Percentiles rank a stretch among this genome's conserved stretches.
These are phyloP conservation scores for Gobio gobio DNA, from an alignment of 2,113 vertebrate genomes.

Conservation along the genomic window DNA sequence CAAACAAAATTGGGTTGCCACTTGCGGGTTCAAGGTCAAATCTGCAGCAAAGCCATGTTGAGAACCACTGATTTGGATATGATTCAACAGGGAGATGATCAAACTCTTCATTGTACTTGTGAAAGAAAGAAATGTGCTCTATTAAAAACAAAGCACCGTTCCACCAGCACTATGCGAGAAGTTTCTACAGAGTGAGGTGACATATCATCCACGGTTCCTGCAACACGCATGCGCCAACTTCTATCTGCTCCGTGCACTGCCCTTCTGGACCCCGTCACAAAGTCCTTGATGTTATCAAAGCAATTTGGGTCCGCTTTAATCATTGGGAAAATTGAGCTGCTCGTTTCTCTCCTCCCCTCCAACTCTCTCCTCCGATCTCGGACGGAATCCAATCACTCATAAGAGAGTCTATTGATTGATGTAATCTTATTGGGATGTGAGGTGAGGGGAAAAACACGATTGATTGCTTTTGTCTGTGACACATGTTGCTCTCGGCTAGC, in stretches of 20 bases:
- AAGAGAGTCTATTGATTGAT: constrained; percentile 84
- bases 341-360: constrained; percentile 55
- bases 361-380: constrained; percentile 60
- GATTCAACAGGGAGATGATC: background rate
- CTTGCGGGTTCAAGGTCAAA: too few relatives aligned
- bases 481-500: constrained; percentile 75
- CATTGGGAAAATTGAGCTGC: constrained; percentile 80
- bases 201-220: constrained; percentile 35
- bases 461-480: constrained; percentile 80
- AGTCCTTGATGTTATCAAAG: constrained; percentile 82
- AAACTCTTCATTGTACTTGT: background rate
- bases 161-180: background rate
- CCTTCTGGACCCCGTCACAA: constrained; percentile 78
- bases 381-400: constrained; percentile 83
- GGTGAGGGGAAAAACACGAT: constrained; percentile 70
- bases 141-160: too few relatives aligned
- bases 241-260: constrained; percentile 72
- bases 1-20: too few relatives aligned
- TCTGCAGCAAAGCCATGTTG: background rate
- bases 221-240: constrained; percentile 54
- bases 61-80: background rate
- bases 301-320: constrained; percentile 84
- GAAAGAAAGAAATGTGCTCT: background rate
- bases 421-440: constrained; percentile 82
- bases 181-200: background rate